phyloP scores from a whole-genome alignment of 2,113 vertebrate species.

The Psilopsiagon aymara region DNA sequence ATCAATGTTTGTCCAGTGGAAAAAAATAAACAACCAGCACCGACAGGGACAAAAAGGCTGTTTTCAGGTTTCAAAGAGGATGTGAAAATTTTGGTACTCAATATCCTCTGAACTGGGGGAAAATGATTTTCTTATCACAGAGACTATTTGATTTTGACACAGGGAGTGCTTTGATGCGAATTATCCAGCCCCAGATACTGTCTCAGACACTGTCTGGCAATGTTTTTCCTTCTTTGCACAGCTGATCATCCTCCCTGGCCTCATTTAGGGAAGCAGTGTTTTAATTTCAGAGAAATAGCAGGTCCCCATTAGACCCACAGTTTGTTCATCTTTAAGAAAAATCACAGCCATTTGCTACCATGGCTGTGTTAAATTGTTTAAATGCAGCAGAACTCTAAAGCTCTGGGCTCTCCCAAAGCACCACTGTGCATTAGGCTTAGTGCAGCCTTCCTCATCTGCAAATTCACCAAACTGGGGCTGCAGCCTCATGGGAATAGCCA shows the following conservation, averaged over 20 bases:
- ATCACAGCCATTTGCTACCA: slow-evolving; percentile 6
- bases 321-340: slow-evolving; percentile 18
- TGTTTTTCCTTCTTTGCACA: slow-evolving; percentile 28
- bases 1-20: slow-evolving; percentile 72
- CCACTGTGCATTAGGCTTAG: background rate
- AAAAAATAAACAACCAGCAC: background rate
- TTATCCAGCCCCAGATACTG: slow-evolving; percentile 27
- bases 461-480: background rate
- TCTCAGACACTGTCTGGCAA: slow-evolving; percentile 28
- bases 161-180: slow-evolving; percentile 17
- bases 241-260: slow-evolving; percentile 49
- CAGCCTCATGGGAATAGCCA: background rate
- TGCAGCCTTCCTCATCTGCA: background rate
- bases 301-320: background rate
- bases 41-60: background rate
- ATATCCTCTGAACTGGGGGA: background rate
- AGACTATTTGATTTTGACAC: slow-evolving; percentile 32
- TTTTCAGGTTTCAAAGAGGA: slow-evolving; percentile 25
- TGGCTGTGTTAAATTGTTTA: slow-evolving; percentile 17
- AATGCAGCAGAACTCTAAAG: background rate
- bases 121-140: slow-evolving; percentile 47
- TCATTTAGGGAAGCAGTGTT: background rate
- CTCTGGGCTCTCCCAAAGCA: background rate
- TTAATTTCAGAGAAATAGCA: background rate
- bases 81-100: slow-evolving; percentile 24